Evolutionary conservation across 2,113 vertebrate species (phyloP).

Genomic region (Xiphorhynchus elegans): DNA sequence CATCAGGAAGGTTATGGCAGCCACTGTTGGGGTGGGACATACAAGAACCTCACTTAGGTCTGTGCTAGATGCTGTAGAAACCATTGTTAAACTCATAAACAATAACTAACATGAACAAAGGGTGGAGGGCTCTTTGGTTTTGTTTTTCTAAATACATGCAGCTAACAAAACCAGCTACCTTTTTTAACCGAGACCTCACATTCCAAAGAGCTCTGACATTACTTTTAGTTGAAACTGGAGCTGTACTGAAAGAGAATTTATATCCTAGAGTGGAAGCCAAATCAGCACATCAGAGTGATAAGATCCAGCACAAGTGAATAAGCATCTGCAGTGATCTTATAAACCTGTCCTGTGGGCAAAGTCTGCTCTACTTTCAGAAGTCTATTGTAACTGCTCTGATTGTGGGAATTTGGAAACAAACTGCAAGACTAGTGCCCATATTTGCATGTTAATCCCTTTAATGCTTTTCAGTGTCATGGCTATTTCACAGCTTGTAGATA

Average conservation of each 20-base stretch:
- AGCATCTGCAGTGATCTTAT: background rate
- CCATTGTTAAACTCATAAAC: background rate
- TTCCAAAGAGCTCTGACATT: background rate
- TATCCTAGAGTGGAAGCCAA: background rate
- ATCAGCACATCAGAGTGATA: background rate
- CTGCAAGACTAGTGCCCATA: background rate
- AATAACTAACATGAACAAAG: background rate
- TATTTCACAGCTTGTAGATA: background rate
- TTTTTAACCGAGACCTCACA: background rate
- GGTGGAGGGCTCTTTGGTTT: background rate
- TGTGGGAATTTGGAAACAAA: background rate
- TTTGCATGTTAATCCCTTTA: background rate
- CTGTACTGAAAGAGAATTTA: background rate
- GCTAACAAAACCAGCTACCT: background rate
- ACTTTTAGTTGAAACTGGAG: background rate
- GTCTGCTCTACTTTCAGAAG: background rate
- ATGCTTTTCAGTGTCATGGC: background rate
- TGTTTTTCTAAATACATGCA: background rate
- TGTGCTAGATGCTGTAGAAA: background rate
- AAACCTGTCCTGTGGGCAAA: constrained; percentile 25
- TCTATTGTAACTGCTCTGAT: background rate
- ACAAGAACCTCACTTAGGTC: background rate
- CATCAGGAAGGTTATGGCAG: background rate
- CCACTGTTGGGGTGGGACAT: background rate
- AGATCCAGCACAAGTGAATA: background rate